Percentiles rank a stretch among this genome's conserved stretches.
phyloP scores from a whole-genome alignment of 2,888 invertebrate genomes.

The Coenonympha glycerion region DNA sequence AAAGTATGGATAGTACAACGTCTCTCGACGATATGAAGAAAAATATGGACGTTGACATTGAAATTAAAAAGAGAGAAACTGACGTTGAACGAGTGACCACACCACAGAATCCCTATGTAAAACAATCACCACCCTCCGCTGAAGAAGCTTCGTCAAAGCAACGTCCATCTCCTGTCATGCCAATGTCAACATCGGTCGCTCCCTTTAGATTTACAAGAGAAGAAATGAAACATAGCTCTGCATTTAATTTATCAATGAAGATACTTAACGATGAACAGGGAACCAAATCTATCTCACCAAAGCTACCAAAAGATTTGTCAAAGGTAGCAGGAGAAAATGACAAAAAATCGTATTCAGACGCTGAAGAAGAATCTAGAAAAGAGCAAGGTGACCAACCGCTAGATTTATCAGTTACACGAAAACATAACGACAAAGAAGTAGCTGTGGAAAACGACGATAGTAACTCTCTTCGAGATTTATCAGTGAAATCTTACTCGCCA shows the following conservation, averaged over 20 bases:
- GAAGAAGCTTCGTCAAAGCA: constrained; percentile 80
- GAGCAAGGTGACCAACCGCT: constrained; percentile 81
- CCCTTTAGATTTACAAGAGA: constrained; percentile 55
- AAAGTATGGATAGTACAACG: constrained; percentile 62
- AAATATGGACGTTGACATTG: constrained; percentile 52
- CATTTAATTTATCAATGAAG: constrained; percentile 56
- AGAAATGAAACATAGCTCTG: constrained; percentile 55
- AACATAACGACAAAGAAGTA: constrained; percentile 65
- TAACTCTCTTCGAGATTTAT: constrained; percentile 60
- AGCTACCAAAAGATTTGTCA: constrained; percentile 57
- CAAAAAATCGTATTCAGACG: constrained; percentile 54
- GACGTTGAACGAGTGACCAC: constrained; percentile 75
- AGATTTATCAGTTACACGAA: constrained; percentile 81
- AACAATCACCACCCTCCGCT: constrained; percentile 80
- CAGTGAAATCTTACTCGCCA: constrained; percentile 65
- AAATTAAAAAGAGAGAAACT: constrained; percentile 45
- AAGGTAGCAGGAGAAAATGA: constrained; percentile 49
- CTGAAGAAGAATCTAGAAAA: constrained; percentile 55
- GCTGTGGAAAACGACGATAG: constrained; percentile 62
- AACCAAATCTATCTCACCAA: constrained; percentile 46
- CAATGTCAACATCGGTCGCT: constrained; percentile 57
- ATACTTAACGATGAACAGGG: constrained; percentile 51
- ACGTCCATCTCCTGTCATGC: constrained; percentile 80
- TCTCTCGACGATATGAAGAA: constrained; percentile 63
- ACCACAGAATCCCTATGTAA: constrained; percentile 57